A percentile compares a stretch with the other conserved stretches of the same genome.
Evolutionary conservation across 2,113 vertebrate genomes (phyloP).

Genomic region (Oxygymnocypris stewartii): DNA sequence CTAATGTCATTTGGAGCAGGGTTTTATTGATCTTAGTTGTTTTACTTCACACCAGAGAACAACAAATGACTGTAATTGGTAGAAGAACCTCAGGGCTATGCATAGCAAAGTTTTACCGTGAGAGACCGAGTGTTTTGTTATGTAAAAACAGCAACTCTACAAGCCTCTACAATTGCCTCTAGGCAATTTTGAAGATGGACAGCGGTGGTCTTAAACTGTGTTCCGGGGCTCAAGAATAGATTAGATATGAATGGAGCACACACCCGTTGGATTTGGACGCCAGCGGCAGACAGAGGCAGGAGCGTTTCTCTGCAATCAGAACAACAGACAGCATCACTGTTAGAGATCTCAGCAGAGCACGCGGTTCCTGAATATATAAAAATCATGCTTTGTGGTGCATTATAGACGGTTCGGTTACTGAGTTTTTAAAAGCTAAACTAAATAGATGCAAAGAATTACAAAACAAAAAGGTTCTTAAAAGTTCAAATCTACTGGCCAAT

Average conservation of each 20-base stretch:
- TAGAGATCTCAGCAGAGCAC: slow-evolving; percentile 27
- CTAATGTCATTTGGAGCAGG: slow-evolving; percentile 8
- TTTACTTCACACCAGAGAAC: slow-evolving; percentile 8
- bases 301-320: slow-evolving; percentile 74
- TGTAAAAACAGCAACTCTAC: slow-evolving; percentile 40
- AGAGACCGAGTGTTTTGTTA: slow-evolving; percentile 49
- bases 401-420: neutral
- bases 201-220: slow-evolving; percentile 43
- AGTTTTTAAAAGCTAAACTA: neutral
- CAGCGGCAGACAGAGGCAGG: slow-evolving; percentile 78
- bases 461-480: neutral
- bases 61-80: slow-evolving; percentile 50
- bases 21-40: slow-evolving; percentile 5
- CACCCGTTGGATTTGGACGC: slow-evolving; percentile 74
- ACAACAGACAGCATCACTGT: slow-evolving; percentile 42
- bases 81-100: slow-evolving; percentile 34
- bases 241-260: slow-evolving; percentile 55
- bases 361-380: neutral
- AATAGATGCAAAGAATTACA: neutral
- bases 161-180: slow-evolving; percentile 33
- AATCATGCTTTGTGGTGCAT: slow-evolving; percentile 1
- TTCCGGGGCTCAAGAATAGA: slow-evolving; percentile 51
- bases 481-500: neutral
- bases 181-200: slow-evolving; percentile 62
- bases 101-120: slow-evolving; percentile 54